Conservation (phyloP, 2,113 vertebrate genomes). For the Sorex araneus region DNA sequence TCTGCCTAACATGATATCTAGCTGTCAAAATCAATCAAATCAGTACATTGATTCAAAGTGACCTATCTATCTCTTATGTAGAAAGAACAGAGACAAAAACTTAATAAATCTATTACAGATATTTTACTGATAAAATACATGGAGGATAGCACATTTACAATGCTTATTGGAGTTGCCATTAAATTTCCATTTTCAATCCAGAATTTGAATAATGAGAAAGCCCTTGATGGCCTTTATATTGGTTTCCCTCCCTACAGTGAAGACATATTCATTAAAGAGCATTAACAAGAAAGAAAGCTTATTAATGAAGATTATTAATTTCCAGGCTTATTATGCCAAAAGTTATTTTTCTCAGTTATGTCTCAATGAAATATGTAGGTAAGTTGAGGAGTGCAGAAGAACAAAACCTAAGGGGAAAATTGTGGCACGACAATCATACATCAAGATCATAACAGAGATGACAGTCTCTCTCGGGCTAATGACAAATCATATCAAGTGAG, state of each 20-base stretch:
- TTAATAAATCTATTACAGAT: slow-evolving; percentile 16
- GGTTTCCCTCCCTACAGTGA: background rate
- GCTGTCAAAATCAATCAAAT: background rate
- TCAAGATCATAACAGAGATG: background rate
- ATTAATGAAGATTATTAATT: slow-evolving; percentile 73
- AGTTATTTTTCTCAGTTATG: slow-evolving; percentile 61
- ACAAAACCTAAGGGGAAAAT: slow-evolving; percentile 39
- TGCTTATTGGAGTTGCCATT: slow-evolving; percentile 50
- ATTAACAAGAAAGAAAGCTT: slow-evolving; percentile 52
- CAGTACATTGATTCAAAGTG: background rate
- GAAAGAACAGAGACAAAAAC: background rate
- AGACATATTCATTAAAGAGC: slow-evolving; percentile 62
- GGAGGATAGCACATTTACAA: background rate
- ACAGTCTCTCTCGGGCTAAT: background rate
- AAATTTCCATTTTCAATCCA: slow-evolving; percentile 43
- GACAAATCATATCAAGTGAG: slow-evolving; percentile 1
- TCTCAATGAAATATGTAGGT: slow-evolving; percentile 53
- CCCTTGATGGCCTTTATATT: slow-evolving; percentile 4
- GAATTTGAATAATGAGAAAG: slow-evolving; percentile 65
- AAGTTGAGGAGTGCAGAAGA: slow-evolving; percentile 28
- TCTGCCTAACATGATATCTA: background rate
- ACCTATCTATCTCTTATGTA: background rate
- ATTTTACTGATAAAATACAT: slow-evolving; percentile 13
- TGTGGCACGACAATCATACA: background rate
- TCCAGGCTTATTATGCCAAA: slow-evolving; percentile 66